Evolutionary conservation across 2,113 vertebrate species (phyloP), one percentile per base, ranked within the genome.

Genomic region (Poecile atricapillus): DNA sequence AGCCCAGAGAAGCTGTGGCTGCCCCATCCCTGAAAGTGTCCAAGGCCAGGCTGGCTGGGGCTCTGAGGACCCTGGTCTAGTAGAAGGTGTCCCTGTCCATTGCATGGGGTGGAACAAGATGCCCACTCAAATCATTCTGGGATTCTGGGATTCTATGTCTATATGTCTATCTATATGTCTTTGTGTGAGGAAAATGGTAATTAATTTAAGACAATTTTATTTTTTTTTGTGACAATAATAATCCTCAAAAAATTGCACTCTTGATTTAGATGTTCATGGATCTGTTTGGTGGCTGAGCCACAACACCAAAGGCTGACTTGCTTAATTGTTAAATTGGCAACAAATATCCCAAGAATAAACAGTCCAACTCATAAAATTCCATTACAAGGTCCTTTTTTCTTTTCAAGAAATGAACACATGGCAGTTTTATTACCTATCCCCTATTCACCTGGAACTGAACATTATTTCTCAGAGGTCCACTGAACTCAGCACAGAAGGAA

Each of bases 101-200:
- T 14, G 2, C 4, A 27, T 22, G 12, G 27, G 0, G 3, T 33
- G 21, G 33, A n/a, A 70, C 0, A 0, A 37, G 27, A 16, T 20
- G 31, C 35, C 31, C 52, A 50, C 19, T 15, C 43, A 70, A 63
- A 41, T 7, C 7, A 20, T 63, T 49, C 10, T 43, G 31, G 6
- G 23, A 55, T 28, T 67, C 20, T 44, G 9, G 25, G 16, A 71
- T 49, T 44, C 14, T 30, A 7, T 25, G 15, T 41, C 58, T 43
- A 22, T 27, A 25, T 11, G 13, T 15, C 10, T 23, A 4, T 15
- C 10, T 23, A 4, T n/a, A n/a, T 18, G 2, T 17, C 5, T 60
- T 87, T 18, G 11, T 6, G 8, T 41, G 74, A 37, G 3, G n/a
- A 76, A 67, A 63, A 73, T 13, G 6, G 4, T 10, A 68, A 53